Conservation (phyloP, 1,140 invertebrate species). For the Dinothrombium tinctorium region DNA sequence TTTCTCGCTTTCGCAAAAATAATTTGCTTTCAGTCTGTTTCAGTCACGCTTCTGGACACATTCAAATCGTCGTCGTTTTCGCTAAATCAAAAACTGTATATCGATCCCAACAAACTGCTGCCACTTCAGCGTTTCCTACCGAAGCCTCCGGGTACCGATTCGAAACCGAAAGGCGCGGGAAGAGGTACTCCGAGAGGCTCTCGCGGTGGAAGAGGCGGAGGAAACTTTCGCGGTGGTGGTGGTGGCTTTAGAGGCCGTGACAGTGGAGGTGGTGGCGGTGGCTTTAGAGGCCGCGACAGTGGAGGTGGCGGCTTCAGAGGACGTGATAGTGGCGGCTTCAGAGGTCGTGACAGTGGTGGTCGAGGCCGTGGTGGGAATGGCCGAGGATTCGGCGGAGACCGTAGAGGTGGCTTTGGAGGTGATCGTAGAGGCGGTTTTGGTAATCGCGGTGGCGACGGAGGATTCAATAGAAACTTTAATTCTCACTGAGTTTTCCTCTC, state of each 20-base stretch:
- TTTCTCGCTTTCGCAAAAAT: neutral
- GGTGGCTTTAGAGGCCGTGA: neutral
- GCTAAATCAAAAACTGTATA: conserved; percentile 55
- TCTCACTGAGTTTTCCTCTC: too few relatives aligned
- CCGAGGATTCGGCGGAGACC: neutral
- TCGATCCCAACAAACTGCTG: conserved; percentile 76
- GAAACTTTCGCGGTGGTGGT: neutral
- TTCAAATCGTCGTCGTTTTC: conserved; percentile 77
- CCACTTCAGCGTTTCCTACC: conserved; percentile 72
- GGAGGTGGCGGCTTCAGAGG: neutral
- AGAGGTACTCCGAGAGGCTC: neutral
- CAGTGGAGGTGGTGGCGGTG: neutral
- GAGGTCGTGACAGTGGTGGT: neutral
- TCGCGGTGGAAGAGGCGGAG: too few relatives aligned
- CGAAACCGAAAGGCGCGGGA: neutral
- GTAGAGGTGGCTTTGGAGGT: neutral
- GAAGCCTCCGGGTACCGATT: conserved; percentile 28
- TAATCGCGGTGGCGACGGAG: too few relatives aligned
- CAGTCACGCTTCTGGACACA: conserved; percentile 71
- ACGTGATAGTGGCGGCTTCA: neutral
- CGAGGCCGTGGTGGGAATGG: neutral
- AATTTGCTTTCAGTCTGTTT: conserved; percentile 37
- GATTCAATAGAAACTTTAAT: too few relatives aligned
- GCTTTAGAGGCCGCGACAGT: too few relatives aligned
- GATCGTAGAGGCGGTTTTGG: too few relatives aligned